Conservation (phyloP, 2,888 invertebrate species). For the Hydriomena furcata region DNA sequence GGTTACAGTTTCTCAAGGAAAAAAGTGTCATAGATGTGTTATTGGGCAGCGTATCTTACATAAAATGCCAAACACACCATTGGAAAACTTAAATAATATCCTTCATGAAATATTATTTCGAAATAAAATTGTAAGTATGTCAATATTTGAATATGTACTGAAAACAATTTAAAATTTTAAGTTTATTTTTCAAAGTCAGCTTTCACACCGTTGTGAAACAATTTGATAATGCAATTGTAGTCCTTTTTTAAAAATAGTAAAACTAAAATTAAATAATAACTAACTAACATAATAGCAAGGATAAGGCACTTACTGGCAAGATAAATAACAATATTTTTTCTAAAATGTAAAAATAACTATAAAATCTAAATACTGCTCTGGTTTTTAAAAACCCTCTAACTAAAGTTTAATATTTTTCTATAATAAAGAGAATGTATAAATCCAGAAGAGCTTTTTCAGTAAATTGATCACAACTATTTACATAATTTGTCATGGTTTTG, state of each 20-base stretch:
- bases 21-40: no score
- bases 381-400: conserved; percentile 13
- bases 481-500: neutral
- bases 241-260: neutral
- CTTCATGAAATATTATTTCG: no score
- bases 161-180: no score
- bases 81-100: no score
- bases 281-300: neutral
- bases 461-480: neutral
- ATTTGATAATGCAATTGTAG: neutral
- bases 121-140: no score
- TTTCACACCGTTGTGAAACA: no score
- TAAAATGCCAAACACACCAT: no score
- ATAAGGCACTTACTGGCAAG: conserved; percentile 60
- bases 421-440: neutral
- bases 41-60: no score
- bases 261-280: neutral
- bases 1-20: no score
- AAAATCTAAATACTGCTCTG: conserved; percentile 22
- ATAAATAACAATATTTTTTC: conserved; percentile 23
- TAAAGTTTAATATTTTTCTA: neutral
- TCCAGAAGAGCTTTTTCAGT: no score
- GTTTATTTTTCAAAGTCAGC: no score
- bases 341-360: conserved; percentile 3
- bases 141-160: no score